phyloP scores from a whole-genome alignment of 2,888 invertebrate species.

The Neria commutata region DNA sequence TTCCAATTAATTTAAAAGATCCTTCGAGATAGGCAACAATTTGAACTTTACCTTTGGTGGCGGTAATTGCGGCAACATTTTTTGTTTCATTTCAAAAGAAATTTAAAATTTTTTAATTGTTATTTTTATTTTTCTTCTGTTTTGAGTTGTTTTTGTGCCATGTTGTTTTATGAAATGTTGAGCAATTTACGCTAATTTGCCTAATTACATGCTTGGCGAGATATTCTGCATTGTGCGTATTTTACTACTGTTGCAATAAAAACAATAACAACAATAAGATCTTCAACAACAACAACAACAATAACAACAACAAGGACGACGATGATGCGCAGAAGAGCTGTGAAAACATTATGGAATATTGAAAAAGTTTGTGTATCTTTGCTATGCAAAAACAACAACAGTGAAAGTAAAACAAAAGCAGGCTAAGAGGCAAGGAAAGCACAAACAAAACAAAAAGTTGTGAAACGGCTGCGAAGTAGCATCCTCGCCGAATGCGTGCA shows the following conservation, averaged over 20 bases:
- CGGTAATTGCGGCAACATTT: no score
- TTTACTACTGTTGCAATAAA: not conserved
- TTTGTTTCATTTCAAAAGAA: not conserved
- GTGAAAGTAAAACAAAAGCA: constrained; percentile 12
- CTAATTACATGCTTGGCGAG: constrained; percentile 51
- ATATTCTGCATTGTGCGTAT: constrained; percentile 30
- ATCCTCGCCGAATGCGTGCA: no score
- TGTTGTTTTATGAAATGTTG: not conserved
- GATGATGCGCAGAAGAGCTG: constrained; percentile 33
- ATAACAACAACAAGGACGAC: constrained; percentile 31
- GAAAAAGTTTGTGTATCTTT: constrained; percentile 38
- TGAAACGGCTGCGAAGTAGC: not conserved
- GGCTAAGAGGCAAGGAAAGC: not conserved
- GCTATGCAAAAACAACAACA: not conserved
- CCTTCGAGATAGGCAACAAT: no score
- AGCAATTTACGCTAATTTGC: constrained; percentile 53
- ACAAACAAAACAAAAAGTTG: not conserved
- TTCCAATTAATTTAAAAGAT: no score
- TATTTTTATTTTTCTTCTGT: not conserved
- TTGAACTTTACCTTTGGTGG: no score
- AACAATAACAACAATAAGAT: not conserved
- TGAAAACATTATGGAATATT: constrained; percentile 49
- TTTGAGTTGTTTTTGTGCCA: not conserved
- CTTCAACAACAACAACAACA: constrained; percentile 23
- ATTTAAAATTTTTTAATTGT: not conserved